phyloP scores from a whole-genome alignment of 2,113 vertebrate genomes.

The Casuarius casuarius region DNA sequence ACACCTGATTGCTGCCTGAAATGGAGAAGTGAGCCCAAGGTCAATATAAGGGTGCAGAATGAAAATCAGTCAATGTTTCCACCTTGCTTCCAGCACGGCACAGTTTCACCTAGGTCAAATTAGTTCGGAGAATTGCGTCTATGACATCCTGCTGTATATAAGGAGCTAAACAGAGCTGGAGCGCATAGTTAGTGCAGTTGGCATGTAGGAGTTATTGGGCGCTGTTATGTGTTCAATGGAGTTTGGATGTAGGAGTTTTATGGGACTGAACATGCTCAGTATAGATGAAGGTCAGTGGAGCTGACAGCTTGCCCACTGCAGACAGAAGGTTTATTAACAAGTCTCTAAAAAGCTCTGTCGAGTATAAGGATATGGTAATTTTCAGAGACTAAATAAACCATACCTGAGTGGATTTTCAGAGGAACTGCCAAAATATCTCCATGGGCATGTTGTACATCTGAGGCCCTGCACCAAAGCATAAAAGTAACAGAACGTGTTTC shows the following conservation, averaged over 20 bases:
- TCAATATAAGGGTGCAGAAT: not conserved
- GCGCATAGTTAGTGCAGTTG: slow-evolving; percentile 25
- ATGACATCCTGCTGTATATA: not conserved
- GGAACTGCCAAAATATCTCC: not conserved
- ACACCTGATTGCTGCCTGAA: not conserved
- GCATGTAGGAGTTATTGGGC: slow-evolving; percentile 43
- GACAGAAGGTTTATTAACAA: slow-evolving; percentile 29
- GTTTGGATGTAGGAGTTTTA: slow-evolving; percentile 18
- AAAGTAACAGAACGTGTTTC: not conserved
- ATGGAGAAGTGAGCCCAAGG: not conserved
- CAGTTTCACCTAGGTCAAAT: not conserved
- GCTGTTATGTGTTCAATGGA: not conserved
- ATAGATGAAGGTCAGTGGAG: slow-evolving; percentile 50
- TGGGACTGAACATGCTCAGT: slow-evolving; percentile 19
- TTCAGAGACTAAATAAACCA: not conserved
- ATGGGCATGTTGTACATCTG: not conserved
- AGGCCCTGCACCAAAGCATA: not conserved
- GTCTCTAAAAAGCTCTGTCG: not conserved
- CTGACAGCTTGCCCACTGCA: slow-evolving; percentile 38
- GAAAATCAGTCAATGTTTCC: not conserved
- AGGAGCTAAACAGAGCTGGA: slow-evolving; percentile 3
- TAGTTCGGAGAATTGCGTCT: not conserved
- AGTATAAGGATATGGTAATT: not conserved
- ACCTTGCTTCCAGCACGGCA: not conserved
- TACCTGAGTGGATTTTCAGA: not conserved